Evolutionary conservation across 92 coral and sea anemone genomes (phyloP).

Genomic region (Bergia sp.): DNA sequence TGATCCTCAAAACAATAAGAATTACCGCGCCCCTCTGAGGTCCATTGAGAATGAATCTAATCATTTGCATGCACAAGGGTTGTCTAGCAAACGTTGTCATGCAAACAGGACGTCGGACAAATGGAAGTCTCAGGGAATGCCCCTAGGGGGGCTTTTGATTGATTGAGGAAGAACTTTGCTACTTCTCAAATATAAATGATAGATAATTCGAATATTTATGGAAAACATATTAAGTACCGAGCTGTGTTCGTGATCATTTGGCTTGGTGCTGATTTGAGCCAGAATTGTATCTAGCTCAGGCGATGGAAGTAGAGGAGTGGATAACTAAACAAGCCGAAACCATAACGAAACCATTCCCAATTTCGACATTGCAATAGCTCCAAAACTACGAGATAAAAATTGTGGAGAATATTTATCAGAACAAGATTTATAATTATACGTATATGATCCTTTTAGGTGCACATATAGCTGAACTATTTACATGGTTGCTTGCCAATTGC

Average conservation of each 20-base stretch:
- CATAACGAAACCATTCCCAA: not conserved
- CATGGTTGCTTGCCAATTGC: not conserved
- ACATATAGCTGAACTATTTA: not conserved
- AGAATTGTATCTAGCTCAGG: not conserved
- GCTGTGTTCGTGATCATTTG: not conserved
- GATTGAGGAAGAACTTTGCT: not conserved
- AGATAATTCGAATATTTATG: not conserved
- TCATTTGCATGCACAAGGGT: conserved; percentile 12
- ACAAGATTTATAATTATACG: not conserved
- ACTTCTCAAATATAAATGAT: conserved; percentile 2
- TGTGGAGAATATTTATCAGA: not conserved
- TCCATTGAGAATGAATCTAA: conserved; percentile 23
- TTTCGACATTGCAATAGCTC: not conserved
- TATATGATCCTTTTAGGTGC: not conserved
- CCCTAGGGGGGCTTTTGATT: conserved; percentile 32
- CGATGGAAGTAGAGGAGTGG: not conserved
- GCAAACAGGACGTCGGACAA: not conserved
- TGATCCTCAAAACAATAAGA: not conserved
- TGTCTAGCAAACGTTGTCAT: conserved; percentile 28
- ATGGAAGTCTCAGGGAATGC: conserved; percentile 31
- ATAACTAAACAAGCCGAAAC: too few relatives aligned
- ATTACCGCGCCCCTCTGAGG: conserved; percentile 27
- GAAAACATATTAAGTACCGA: not conserved
- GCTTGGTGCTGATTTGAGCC: not conserved
- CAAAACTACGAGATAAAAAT: not conserved